These are phyloP conservation scores for Taenaris catops DNA, from an alignment of 2,888 invertebrate species.

Conservation along the genomic window DNA sequence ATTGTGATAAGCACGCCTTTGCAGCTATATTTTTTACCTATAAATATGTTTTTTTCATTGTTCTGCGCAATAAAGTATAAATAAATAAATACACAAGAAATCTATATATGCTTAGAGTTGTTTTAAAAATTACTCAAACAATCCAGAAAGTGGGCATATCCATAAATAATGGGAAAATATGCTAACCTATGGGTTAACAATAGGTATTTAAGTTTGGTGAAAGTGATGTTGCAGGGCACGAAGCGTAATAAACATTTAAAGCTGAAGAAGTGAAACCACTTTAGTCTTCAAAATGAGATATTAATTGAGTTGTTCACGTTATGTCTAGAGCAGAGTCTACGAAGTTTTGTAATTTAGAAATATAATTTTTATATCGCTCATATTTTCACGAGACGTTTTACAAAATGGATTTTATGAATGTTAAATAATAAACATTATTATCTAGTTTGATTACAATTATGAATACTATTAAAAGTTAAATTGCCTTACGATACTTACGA, in stretches of 20 bases:
- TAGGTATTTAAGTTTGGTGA: conserved; percentile 1
- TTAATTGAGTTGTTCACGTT: conserved; percentile 3
- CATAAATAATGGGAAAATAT: neutral
- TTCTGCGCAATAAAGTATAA: too few relatives aligned
- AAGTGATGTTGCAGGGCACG: conserved; percentile 2
- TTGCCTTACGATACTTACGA: too few relatives aligned
- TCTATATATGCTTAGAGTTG: too few relatives aligned
- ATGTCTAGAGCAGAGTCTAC: conserved; percentile 5
- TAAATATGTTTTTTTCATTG: too few relatives aligned
- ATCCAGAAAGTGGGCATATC: too few relatives aligned
- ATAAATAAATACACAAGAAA: too few relatives aligned
- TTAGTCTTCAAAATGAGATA: conserved; percentile 1
- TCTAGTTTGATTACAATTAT: conserved; percentile 1
- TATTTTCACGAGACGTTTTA: neutral
- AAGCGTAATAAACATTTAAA: conserved; percentile 3
- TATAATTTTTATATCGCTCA: too few relatives aligned
- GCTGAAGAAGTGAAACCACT: conserved; percentile 5
- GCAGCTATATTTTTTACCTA: too few relatives aligned
- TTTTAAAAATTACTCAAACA: too few relatives aligned
- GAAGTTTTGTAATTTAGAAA: conserved; percentile 10
- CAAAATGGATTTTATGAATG: neutral
- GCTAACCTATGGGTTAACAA: too few relatives aligned
- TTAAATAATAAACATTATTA: neutral
- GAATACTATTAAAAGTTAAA: neutral
- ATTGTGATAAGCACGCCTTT: too few relatives aligned